Evolutionary conservation across 2,888 invertebrate genomes (phyloP), one percentile per base, ranked within the genome.

Genomic region (Gibbula magus): DNA sequence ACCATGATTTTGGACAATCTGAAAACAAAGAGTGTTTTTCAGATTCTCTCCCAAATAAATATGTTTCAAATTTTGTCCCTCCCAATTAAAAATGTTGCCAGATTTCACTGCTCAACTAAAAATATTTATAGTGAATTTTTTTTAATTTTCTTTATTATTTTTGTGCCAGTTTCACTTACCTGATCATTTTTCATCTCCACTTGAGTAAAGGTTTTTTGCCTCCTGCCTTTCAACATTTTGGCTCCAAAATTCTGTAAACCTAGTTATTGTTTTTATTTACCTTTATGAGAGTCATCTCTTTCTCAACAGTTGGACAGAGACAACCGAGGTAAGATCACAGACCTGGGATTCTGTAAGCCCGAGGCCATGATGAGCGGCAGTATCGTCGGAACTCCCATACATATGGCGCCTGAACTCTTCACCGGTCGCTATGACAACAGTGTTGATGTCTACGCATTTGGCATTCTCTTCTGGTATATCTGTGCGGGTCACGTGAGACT

Each of bases 331-430:
- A 96, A 97, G 90, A 94, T 97, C 20, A 96, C 97, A 0, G 97
- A 97, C 94, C 95, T 97, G 32, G 97, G 97, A 0, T 97, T 97
- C 94, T 97, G 97, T 91, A 96, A 97, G 83, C 96, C 96, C 1
- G 96, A 96, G 91, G 96, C 97, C 0, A 96, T 97, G 94, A 96
- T 97, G 95, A 96, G 96, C 0, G 97, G 97, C 0, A 97, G 96
- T 83, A 95, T 97, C 82, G 97, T 97, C 32, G 97, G 93, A 75
- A 93, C 93, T 7, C 97, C 97, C 0, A 96, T 97, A 81, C 97
- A 97, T 92, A 97, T 97, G 97, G 97, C 97, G 16, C 97, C 97
- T 0, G 97, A 97, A 92, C 94, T 97, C 76, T 94, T 97, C 81
- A 95, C 95, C 18, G 96, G 97, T 53, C 95, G 95, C 83, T 97